Base-by-base conservation (phyloP, 1,140 invertebrate species). In the Ostrea denselamellosa region DNA sequence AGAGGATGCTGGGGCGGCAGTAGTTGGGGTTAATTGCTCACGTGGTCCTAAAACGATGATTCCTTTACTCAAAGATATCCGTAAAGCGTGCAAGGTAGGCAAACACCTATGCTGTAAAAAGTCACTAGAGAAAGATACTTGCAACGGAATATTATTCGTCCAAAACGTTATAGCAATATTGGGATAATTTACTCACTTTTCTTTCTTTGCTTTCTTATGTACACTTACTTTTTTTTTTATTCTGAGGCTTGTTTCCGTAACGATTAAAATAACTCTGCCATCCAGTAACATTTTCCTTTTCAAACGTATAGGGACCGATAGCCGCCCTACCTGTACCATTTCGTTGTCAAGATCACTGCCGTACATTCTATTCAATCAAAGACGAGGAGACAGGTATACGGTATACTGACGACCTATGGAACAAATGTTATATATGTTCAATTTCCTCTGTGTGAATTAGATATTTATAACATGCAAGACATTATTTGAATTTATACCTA, bases 1-100 rank as follows among this genome's bases (percentile, higher is more conserved):
- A n/a, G 90, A 94, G 84, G 90, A 92, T 14, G 89, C 87, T 2
- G 93, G 93, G 0, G 93, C 93, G 9, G 92, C 89, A 51, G 92
- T 93, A 44, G 93, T 94, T 17, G 93, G 93, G 3, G 58, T 94
- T 10, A 94, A 94, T 86, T 94, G 93, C 86, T 88, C 87, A 22
- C 77, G 91, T 9, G 93, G 93, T 10, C 93, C 93, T 8, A 44
- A 65, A 2, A 93, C 93, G 34, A 93, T 94, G 89, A 25, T 94
- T 22, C 92, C 91, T 0, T 68, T 91, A 0, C 83, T 94, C 0
- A 90, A 68, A 56, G 85, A 92, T 22, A 89, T 92, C 17, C 81
- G 92, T 25, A 77, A 92, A 77, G 86, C 86, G 2, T 94, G 91
- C 88, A 93, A 93, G 91, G 92, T 92, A 17, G 22, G 22, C 22